Base-by-base conservation (phyloP, 2,797 vertebrate species). In the Leptatherina wallacei region DNA sequence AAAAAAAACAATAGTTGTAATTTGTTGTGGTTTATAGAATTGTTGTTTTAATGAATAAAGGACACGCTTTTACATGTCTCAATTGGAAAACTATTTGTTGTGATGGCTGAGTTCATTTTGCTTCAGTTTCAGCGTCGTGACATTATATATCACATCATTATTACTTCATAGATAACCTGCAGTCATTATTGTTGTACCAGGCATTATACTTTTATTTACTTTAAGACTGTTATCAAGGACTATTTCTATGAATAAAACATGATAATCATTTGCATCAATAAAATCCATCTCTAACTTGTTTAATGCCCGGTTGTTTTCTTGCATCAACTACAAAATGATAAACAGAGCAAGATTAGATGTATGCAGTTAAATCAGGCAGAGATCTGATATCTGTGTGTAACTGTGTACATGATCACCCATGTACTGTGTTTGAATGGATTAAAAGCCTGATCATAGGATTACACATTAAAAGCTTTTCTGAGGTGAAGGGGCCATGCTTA, bases 391-490 rank as follows among this genome's bases (percentile, higher is more conserved):
- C 56, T 69, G 20, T 73, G 33, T 59, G 67, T 63, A 22, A 51
- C 59, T 64, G 49, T 63, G 32, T 27, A 30, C 61, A 49, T 54
- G 44, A 64, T 56, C 49, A 35, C 56, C 2, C 35, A 33, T 66
- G 69, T 55, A 6, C 61, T 88, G 78, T 88, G 76, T 87, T 86
- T 86, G 78, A 75, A 60, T 69, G 86, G 92, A 93, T 94, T 94
- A 93, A 82, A 89, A 47, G 20, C 32, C 33, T 7, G 86, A 93
- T 93, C 82, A 88, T 64, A 58, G 89, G 91, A 93, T 92, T 92
- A 93, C 79, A 90, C 91, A 92, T 88, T 93, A 92, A 93, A 88
- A 86, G 61, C 73, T 77, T 35, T 79, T 79, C 65, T 69, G 67
- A 71, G 61, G 60, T 75, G 65, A 47, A 30, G 51, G 49, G 13